phyloP scores from a whole-genome alignment of 30 jellyfish, hydroid and myxozoan species.

The Aurelia sp. region DNA sequence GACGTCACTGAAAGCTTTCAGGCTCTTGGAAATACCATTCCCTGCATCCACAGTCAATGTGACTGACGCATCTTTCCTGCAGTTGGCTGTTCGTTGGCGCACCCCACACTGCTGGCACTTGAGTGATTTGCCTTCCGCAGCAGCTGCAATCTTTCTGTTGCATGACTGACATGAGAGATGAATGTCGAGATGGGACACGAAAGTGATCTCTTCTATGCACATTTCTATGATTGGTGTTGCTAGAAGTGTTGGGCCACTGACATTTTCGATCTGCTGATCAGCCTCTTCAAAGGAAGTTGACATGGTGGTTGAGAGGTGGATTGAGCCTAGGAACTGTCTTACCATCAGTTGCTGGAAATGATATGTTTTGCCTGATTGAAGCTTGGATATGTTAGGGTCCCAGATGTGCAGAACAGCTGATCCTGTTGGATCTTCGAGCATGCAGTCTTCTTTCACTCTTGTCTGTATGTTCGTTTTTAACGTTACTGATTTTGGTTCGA shows the following conservation, averaged over 20 bases:
- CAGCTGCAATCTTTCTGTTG: slow-evolving; percentile 7
- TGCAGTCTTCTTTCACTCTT: slow-evolving; percentile 23
- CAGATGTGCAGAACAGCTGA: too few relatives aligned
- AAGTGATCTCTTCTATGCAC: not conserved
- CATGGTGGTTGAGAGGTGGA: not conserved
- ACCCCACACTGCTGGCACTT: slow-evolving; percentile 6
- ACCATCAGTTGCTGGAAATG: slow-evolving; percentile 5
- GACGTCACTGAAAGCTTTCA: not conserved
- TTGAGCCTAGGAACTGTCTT: not conserved
- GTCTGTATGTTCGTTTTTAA: not conserved
- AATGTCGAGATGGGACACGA: not conserved
- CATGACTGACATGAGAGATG: slow-evolving; percentile 2
- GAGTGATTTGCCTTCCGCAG: not conserved
- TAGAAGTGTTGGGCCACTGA: slow-evolving; percentile 1
- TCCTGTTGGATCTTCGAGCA: not conserved
- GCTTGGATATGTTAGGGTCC: too few relatives aligned
- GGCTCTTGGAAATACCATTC: not conserved
- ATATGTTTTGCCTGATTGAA: not conserved
- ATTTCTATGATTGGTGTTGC: not conserved
- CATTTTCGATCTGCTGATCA: slow-evolving; percentile 2
- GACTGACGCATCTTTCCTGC: not conserved
- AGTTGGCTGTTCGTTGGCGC: slow-evolving; percentile 1
- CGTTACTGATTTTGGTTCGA: not conserved
- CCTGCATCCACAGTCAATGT: not conserved
- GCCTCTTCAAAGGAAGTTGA: slow-evolving; percentile 2